These are phyloP conservation scores for Percina caprodes DNA, from an alignment of 2,113 vertebrate genomes.

Conservation along the genomic window DNA sequence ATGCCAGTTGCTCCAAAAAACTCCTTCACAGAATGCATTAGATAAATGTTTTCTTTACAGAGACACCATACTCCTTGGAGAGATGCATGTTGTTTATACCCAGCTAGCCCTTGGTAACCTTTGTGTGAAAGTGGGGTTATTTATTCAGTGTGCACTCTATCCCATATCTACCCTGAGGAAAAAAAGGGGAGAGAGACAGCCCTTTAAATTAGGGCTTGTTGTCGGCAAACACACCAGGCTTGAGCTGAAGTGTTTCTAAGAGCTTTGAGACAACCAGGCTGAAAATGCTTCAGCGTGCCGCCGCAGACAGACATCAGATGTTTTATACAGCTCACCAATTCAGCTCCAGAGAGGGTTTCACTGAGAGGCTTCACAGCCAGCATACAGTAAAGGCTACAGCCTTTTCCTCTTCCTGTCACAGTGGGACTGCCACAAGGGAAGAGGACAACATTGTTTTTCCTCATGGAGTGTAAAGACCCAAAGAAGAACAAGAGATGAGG, in stretches of 20 bases:
- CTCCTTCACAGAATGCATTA: conserved; percentile 32
- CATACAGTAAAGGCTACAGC: conserved; percentile 54
- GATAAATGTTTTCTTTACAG: conserved; percentile 61
- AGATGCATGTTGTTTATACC: conserved; percentile 54
- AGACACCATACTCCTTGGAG: conserved; percentile 58
- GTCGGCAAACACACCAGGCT: conserved; percentile 60
- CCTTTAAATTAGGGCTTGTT: conserved; percentile 75
- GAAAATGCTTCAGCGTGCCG: conserved; percentile 60
- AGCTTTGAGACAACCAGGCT: conserved; percentile 67
- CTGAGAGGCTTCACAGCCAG: conserved; percentile 45
- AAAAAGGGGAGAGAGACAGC: conserved; percentile 48
- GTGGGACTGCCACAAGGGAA: conserved; percentile 26
- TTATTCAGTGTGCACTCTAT: conserved; percentile 72
- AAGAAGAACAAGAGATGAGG: conserved; percentile 40
- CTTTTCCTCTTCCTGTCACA: conserved; percentile 61
- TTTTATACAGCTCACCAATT: conserved; percentile 72
- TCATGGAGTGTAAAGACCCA: conserved; percentile 38
- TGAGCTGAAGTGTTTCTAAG: conserved; percentile 69
- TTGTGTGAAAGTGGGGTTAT: conserved; percentile 66
- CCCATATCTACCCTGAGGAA: conserved; percentile 61
- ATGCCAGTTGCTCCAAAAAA: neutral
- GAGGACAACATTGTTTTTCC: conserved; percentile 50
- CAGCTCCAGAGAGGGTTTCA: conserved; percentile 58
- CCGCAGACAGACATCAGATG: conserved; percentile 67
- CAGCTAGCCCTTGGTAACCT: conserved; percentile 66